Evolutionary conservation across 2,113 vertebrate genomes (phyloP).

Genomic region (Hirundichthys speculiger): DNA sequence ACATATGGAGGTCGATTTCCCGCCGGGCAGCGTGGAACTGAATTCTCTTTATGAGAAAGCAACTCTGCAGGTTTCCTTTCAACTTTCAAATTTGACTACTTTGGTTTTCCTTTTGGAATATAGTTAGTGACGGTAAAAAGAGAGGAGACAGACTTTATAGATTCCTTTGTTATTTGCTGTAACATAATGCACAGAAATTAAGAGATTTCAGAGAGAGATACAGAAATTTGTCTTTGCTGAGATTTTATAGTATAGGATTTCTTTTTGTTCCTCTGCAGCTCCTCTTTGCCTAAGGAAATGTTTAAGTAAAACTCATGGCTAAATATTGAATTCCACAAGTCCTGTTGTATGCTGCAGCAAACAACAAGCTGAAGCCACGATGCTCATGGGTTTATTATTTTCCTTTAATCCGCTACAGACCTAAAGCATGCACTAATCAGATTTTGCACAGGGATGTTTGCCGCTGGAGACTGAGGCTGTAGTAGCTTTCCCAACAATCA

Average conservation of each 20-base stretch:
- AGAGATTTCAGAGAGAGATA: background rate
- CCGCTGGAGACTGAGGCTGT: constrained; percentile 14
- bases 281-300: constrained; percentile 17
- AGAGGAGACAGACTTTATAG: background rate
- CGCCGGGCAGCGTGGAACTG: background rate
- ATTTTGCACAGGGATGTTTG: constrained; percentile 20
- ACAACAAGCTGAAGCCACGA: background rate
- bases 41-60: background rate
- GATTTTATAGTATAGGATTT: background rate
- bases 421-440: constrained; percentile 27
- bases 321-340: constrained; percentile 6
- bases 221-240: background rate
- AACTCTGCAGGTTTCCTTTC: too few relatives aligned
- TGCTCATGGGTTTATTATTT: background rate
- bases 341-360: constrained; percentile 8
- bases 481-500: constrained; percentile 16
- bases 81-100: too few relatives aligned
- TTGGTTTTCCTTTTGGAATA: too few relatives aligned
- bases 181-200: background rate
- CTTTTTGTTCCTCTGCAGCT: background rate
- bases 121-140: background rate
- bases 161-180: background rate
- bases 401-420: constrained; percentile 3
- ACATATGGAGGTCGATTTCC: constrained; percentile 22
- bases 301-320: constrained; percentile 27